Conservation (phyloP, 2,797 vertebrate genomes). For the Notamacropus eugenii region DNA sequence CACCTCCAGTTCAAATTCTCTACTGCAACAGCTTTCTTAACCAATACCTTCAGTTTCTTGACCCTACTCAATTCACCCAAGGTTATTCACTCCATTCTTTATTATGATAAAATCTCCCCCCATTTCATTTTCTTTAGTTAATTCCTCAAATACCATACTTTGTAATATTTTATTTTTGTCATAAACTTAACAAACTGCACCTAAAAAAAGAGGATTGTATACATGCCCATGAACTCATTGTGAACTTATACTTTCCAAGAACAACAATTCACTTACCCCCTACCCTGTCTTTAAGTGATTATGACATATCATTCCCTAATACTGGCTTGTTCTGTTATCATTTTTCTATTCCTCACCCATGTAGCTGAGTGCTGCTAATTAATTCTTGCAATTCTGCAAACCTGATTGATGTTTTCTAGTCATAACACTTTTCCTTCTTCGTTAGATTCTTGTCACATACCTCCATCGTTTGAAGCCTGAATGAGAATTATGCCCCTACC, state of each 20-base stretch:
- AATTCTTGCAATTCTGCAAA: background rate
- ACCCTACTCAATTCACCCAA: background rate
- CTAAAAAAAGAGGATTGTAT: background rate
- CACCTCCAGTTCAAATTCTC: background rate
- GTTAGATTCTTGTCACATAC: background rate
- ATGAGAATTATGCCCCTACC: background rate
- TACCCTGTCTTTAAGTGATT: background rate
- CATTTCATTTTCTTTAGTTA: background rate
- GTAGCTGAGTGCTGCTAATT: background rate
- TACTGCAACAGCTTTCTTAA: background rate
- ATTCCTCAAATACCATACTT: background rate
- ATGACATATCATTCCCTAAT: background rate
- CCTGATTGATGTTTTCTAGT: background rate
- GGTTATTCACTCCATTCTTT: background rate
- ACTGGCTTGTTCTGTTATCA: background rate
- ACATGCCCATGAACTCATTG: background rate
- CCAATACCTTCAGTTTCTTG: background rate
- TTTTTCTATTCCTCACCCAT: background rate
- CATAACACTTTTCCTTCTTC: background rate
- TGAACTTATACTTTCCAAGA: background rate
- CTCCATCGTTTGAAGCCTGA: background rate
- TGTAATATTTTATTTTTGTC: background rate
- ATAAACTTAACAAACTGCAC: background rate
- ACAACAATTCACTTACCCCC: background rate
- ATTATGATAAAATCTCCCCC: background rate